Evolutionary conservation across 30 jellyfish, hydroid and myxozoan genomes (phyloP), one percentile per base, ranked within the genome.

Genomic region (Pelagia noctiluca): DNA sequence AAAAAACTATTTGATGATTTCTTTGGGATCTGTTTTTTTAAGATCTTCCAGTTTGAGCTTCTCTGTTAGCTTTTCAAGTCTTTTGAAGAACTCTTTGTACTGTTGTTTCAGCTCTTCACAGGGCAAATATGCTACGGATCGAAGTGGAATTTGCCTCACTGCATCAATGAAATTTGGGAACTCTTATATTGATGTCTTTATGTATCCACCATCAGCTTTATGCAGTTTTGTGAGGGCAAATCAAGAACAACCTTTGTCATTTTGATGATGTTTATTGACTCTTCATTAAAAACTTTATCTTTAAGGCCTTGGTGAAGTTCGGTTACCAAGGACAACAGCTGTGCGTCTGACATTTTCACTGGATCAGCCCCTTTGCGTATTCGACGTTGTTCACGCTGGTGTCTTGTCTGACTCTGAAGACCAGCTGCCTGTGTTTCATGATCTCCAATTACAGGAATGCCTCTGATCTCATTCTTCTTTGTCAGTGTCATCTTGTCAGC

Each of bases 341-440:
- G 80, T 67, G 80, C 80, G 80, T 67, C 80, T 32, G 80, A 67
- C 50, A 23, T 67, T 62, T 67, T 67, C 50, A 67, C 63, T 67
- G 80, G 80, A 67, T 67, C 80, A 67, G 62, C 80, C 80, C 80
- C 60, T 67, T 67, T 67, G 62, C 50, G 60, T 67, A 67, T 67
- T 67, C 49, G 62, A 67, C 80, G 80, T 67, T 72, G 85, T 72
- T 72, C 70, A 26, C 38, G 2, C 35, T 60, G 72, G 75, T 48
- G 71, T 50, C 85, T 73, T 49, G 87, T 60, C 63, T 77, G 53
- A 50, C 85, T 50, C 54, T 48, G 74, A 12, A 74, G 74, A 26
- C 85, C 85, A 29, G 85, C 85, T n/a, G 85, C 85, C 52, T 26
- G 74, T 22, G 57, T 74, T 74, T 33, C 85, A 74, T 54, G 66